Evolutionary conservation across 2,113 vertebrate genomes (phyloP).

Genomic region (Pachyramphus minor): DNA sequence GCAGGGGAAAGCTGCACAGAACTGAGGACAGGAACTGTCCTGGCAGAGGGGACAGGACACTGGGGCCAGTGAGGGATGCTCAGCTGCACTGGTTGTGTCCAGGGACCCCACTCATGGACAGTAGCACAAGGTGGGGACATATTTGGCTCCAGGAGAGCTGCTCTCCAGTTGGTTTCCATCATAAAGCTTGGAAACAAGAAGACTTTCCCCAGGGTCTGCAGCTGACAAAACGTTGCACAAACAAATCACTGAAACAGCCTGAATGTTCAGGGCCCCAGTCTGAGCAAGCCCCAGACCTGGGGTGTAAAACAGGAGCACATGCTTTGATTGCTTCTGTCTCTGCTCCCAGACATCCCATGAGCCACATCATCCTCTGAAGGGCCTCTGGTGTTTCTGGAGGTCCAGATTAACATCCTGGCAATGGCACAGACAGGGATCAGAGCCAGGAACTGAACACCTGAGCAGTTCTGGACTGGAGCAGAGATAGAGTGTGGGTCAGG

Average conservation of each 20-base stretch:
- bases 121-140: accelerated
- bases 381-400: background rate
- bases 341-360: background rate
- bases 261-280: too few relatives aligned
- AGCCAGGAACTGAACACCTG: background rate
- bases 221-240: background rate
- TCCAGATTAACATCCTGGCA: background rate
- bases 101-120: background rate
- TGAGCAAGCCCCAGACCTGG: background rate
- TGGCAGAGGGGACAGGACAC: background rate
- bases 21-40: background rate
- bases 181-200: background rate
- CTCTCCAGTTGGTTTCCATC: background rate
- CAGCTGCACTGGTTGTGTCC: background rate
- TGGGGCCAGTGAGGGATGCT: background rate
- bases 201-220: background rate
- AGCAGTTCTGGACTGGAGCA: background rate
- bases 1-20: background rate
- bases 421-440: background rate
- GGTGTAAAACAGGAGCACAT: background rate
- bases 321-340: background rate
- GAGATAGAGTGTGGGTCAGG: background rate
- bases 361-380: background rate
- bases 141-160: background rate
- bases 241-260: background rate